phyloP scores from a whole-genome alignment of 2,888 invertebrate species.

The Limnephilus lunatus region DNA sequence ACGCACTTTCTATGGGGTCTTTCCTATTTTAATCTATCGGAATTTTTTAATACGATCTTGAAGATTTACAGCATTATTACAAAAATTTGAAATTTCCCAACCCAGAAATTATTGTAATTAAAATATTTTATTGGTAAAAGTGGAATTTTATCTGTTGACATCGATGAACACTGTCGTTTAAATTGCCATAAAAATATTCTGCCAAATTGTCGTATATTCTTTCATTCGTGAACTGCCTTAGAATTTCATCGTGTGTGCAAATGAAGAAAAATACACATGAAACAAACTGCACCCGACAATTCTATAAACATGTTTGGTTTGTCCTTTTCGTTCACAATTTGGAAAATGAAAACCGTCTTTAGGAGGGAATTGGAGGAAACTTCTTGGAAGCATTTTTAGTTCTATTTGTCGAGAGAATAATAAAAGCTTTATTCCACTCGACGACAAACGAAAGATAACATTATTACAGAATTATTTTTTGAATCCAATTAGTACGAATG shows the following conservation, averaged over 20 bases:
- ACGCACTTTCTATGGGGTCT: too few species aligned
- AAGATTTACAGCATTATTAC: not conserved
- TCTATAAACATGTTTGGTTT: not conserved
- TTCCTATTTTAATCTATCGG: too few species aligned
- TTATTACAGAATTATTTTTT: constrained; percentile 1
- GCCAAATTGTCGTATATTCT: not conserved
- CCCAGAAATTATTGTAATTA: not conserved
- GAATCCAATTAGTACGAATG: not conserved
- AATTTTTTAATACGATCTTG: not conserved
- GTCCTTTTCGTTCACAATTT: constrained; percentile 16
- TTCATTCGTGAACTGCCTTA: not conserved
- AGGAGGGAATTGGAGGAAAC: not conserved
- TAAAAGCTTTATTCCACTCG: not conserved
- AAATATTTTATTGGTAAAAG: too few species aligned
- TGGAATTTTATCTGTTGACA: too few species aligned
- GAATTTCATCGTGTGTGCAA: not conserved
- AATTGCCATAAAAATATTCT: too few species aligned
- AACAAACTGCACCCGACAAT: not conserved
- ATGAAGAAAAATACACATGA: not conserved
- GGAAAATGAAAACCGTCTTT: not conserved
- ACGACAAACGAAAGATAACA: not conserved
- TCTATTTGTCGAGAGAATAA: not conserved
- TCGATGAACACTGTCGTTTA: too few species aligned
- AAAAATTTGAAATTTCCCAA: not conserved
- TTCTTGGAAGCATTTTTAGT: not conserved